A percentile compares a stretch with the other conserved stretches of the same genome.
phyloP scores from a whole-genome alignment of 2,113 vertebrate species.

The Procavia capensis region DNA sequence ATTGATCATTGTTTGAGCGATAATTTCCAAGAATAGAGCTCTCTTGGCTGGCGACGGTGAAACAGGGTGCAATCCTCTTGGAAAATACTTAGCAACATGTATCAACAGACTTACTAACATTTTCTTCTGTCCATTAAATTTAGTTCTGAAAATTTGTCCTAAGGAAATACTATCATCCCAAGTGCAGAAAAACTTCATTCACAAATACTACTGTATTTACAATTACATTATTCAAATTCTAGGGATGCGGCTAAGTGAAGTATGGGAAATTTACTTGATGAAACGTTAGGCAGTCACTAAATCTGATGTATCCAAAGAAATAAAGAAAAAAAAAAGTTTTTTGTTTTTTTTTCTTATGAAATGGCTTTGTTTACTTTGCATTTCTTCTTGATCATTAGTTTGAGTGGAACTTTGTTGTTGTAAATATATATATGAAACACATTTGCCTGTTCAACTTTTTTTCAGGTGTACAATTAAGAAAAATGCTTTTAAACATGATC shows the following conservation, averaged over 20 bases:
- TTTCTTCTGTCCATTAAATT: background rate
- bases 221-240: background rate
- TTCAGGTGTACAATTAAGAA: too few species aligned
- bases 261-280: background rate
- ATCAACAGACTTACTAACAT: background rate
- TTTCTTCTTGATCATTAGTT: too few species aligned
- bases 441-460: too few species aligned
- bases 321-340: background rate
- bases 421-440: too few species aligned
- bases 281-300: background rate
- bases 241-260: background rate
- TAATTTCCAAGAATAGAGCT: background rate
- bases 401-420: too few species aligned
- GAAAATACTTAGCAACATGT: background rate
- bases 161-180: background rate
- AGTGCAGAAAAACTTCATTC: background rate
- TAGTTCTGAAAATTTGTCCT: background rate
- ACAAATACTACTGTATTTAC: background rate
- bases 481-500: too few species aligned
- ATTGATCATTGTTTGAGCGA: background rate
- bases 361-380: too few species aligned
- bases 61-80: background rate
- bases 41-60: background rate
- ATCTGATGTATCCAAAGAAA: background rate
- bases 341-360: too few species aligned